Evolutionary conservation across 2,113 vertebrate genomes (phyloP).

Genomic region (Syngnathus typhle): DNA sequence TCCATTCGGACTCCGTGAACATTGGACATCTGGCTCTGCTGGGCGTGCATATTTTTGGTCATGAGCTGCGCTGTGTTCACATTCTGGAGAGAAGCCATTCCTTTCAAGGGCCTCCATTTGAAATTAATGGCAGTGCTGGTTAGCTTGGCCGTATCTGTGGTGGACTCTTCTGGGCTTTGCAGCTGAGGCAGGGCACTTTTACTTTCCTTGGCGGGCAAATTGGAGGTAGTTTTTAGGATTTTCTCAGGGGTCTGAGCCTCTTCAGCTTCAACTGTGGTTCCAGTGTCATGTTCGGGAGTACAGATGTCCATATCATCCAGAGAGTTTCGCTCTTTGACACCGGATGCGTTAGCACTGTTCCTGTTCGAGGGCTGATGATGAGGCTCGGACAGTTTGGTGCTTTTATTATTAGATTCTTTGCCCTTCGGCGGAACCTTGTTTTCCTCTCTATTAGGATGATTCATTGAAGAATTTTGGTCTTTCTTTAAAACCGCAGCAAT

Average conservation of each 20-base stretch:
- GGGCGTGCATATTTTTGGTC: conserved; percentile 40
- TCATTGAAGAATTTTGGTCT: conserved; percentile 27
- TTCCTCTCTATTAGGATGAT: conserved; percentile 34
- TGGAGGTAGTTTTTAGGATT: conserved; percentile 31
- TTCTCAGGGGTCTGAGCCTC: conserved; percentile 13
- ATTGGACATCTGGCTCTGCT: conserved; percentile 59
- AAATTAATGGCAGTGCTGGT: conserved; percentile 57
- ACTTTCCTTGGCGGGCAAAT: conserved; percentile 12
- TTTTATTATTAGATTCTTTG: conserved; percentile 32
- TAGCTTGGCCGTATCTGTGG: conserved; percentile 34
- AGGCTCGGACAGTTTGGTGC: conserved; percentile 39
- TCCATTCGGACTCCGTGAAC: conserved; percentile 85
- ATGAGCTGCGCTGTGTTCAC: conserved; percentile 23
- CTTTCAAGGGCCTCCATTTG: conserved; percentile 92
- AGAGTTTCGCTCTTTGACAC: conserved; percentile 59
- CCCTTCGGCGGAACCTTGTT: conserved; percentile 28
- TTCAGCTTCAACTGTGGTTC: conserved; percentile 56
- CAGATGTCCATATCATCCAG: conserved; percentile 87
- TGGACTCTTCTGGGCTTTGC: conserved; percentile 26
- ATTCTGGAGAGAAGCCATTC: conserved; percentile 64
- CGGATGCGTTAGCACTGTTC: conserved; percentile 22
- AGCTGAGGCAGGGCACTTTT: conserved; percentile 17
- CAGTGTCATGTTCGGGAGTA: conserved; percentile 78
- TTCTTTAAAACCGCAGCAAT: conserved; percentile 15
- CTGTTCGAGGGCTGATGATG: conserved; percentile 39